phyloP scores from a whole-genome alignment of 2,888 invertebrate species.

The Sarcophaga rosellei region DNA sequence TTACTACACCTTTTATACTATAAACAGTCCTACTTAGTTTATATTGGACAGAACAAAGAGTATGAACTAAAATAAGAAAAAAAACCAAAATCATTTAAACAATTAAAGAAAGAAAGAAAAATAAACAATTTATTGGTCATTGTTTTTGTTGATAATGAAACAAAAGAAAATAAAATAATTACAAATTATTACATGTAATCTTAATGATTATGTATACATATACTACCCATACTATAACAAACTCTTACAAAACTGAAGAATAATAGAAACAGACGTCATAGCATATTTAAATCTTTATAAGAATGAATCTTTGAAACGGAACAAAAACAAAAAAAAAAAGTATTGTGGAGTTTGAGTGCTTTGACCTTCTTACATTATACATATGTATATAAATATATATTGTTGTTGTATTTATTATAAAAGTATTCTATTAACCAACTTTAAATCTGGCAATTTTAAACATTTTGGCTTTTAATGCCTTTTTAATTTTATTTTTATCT shows the following conservation, averaged over 20 bases:
- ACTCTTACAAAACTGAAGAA: background rate
- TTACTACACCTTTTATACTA: too few relatives aligned
- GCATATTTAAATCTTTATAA: too few relatives aligned
- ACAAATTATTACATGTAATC: background rate
- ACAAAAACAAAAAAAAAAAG: background rate
- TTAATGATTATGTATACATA: background rate
- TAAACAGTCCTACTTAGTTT: too few relatives aligned
- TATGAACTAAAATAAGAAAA: too few relatives aligned
- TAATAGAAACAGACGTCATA: too few relatives aligned
- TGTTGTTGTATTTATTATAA: too few relatives aligned
- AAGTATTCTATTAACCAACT: background rate
- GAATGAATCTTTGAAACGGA: background rate
- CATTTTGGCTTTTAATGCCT: conserved; percentile 9
- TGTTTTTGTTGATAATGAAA: conserved; percentile 3
- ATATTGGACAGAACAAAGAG: too few relatives aligned
- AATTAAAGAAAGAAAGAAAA: background rate
- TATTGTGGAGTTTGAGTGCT: conserved; percentile 12
- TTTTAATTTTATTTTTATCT: background rate
- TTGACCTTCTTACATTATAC: conserved; percentile 18
- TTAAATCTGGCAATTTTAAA: conserved; percentile 21
- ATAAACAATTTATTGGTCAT: conserved; percentile 4
- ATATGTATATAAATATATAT: background rate
- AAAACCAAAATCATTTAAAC: background rate
- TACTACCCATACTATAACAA: background rate
- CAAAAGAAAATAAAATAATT: conserved; percentile 9